Evolutionary conservation across 2,797 vertebrate genomes (phyloP), one percentile per base, ranked within the genome.

Genomic region (Odontamblyopus lacepedii): DNA sequence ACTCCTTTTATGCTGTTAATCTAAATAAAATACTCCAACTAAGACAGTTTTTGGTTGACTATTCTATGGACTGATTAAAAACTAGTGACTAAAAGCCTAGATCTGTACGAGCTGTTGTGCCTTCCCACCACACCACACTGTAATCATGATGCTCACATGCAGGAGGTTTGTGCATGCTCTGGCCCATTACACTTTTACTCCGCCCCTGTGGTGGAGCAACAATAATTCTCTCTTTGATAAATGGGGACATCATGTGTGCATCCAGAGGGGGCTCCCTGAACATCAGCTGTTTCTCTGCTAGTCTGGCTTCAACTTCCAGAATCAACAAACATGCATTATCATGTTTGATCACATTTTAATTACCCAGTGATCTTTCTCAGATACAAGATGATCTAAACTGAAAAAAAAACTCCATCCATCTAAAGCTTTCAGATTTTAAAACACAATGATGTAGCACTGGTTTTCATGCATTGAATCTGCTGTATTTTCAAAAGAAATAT

Each of bases 141-240:
- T 63, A 73, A 74, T 72, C 77, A 80, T 85, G 75, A 84, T 66
- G 76, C 63, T 84, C 78, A 73, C 73, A 76, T 66, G 38, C 48
- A 72, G 32, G 55, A 67, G 50, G 19, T 76, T 78, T 79, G 77
- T 83, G 73, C 74, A 74, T 75, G 81, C 79, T 83, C 78, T 79
- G 78, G 78, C 60, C 70, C 83, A 86, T 86, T 88, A 88, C 82
- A 75, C 78, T 71, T 83, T 70, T 66, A 66, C 77, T 78, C 81
- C 68, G 71, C 80, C 85, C 78, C 67, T 74, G 83, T 82, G 71
- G 69, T 74, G 76, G 48, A 76, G 72, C 69, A 82, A 75, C 70
- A 77, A 69, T 69, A 56, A 79, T 26, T 80, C 61, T 88, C 83
- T 74, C 74, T 66, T 71, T 87, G 87, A 91, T 85, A 62, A 72